Evolutionary conservation across 2,888 invertebrate species (phyloP), one percentile per base, ranked within the genome.

Genomic region (Ophioninae sp.): DNA sequence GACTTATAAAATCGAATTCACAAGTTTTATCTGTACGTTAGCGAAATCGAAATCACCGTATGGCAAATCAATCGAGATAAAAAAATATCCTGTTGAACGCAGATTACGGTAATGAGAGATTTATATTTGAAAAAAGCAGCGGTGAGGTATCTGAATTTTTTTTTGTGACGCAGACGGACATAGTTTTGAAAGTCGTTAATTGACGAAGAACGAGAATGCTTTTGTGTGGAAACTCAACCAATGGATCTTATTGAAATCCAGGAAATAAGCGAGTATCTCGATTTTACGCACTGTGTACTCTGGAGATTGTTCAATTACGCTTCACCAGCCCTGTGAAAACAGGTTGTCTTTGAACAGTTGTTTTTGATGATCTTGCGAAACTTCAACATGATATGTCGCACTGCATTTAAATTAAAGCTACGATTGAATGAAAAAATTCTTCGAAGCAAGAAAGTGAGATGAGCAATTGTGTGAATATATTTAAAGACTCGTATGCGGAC

Each of bases 21-120:
- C n/a, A 59, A 59, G 59, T 6, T 59, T 56, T 30, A 51, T 69
- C 56, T 8, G n/a, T 63, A 74, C 39, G n/a, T 63, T 74, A 9
- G 1, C 44, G 9, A 30, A 44, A 30, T 51, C 17, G 51, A 51
- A 17, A 51, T 17, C 51, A 51, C 51, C 13, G 51, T 39, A 10
- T 2, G 22, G 9, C 67, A 44, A 44, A 67, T 20, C 8, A 65
- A n/a, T 44, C 22, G 17, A 17, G 17, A 13, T 51, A 17, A 51
- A 1, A 30, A 51, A 17, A 17, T 51, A 51, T 17, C 17, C 13
- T 17, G 51, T 51, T 51, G 13, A 51, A 17, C 6, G 51, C 17
- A 51, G 51, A 51, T 51, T 17, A 17, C 51, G 17, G 6, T 51
- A 51, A 51, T 6, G 13, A 13, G 13, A 17, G 13, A 51, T 13